Evolutionary conservation across 1,140 invertebrate species (phyloP).

Genomic region (Papilio dardanus): DNA sequence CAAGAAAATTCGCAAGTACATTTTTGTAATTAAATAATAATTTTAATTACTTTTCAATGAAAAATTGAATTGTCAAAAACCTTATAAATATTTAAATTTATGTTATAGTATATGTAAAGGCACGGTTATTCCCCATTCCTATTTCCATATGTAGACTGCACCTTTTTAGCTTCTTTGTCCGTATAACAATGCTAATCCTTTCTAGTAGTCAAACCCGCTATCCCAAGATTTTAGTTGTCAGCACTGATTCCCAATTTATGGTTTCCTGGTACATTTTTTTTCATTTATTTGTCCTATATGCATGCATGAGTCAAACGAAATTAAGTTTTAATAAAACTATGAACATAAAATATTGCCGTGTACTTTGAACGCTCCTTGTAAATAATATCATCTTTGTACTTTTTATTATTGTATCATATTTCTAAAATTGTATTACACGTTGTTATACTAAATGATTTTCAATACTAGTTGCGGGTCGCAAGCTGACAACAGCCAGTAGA

Average conservation of each 20-base stretch:
- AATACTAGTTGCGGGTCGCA: conserved; percentile 84
- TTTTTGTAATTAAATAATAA: no score
- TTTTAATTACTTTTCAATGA: no score
- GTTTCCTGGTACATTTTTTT: not conserved
- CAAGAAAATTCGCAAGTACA: no score
- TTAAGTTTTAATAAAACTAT: not conserved
- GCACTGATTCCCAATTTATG: not conserved
- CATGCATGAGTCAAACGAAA: not conserved
- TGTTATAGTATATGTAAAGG: not conserved
- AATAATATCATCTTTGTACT: not conserved
- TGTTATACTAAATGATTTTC: not conserved
- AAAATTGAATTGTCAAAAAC: not conserved
- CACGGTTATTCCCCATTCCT: not conserved
- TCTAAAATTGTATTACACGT: not conserved
- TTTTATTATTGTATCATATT: no score
- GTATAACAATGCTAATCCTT: not conserved
- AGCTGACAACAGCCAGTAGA: conserved; percentile 87
- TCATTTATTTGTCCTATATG: not conserved
- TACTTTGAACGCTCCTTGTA: conserved; percentile 34
- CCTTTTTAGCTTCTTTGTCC: not conserved
- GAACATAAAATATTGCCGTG: conserved; percentile 14
- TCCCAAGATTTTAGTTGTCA: not conserved
- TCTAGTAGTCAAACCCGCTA: not conserved
- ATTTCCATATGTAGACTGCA: not conserved
- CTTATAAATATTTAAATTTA: not conserved